Percentiles rank a stretch among this genome's conserved stretches.
Evolutionary conservation across 2,888 invertebrate genomes (phyloP).

Genomic region (Cylloceria caligata): DNA sequence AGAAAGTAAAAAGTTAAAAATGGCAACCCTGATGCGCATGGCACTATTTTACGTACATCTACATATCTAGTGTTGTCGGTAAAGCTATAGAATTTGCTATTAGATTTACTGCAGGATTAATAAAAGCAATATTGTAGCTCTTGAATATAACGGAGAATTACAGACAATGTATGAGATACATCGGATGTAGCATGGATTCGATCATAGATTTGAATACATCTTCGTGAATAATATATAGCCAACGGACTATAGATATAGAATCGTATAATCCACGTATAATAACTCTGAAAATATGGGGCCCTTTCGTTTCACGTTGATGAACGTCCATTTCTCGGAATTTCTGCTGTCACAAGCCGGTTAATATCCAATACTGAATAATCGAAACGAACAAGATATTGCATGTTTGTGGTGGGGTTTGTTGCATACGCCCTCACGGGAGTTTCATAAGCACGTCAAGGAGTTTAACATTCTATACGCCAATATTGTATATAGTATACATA

Average conservation of each 20-base stretch:
- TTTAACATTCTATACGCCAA: neutral
- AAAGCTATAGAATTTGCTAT: neutral
- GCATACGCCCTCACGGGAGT: slow-evolving; percentile 1
- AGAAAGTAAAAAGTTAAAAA: too few relatives aligned
- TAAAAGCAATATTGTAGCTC: neutral
- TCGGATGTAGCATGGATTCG: neutral
- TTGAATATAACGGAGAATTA: neutral
- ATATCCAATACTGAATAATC: slow-evolving; percentile 49
- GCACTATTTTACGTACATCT: too few relatives aligned
- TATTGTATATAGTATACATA: neutral
- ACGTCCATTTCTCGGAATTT: slow-evolving; percentile 38
- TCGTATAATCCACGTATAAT: neutral
- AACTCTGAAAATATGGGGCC: slow-evolving; percentile 1
- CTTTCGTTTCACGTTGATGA: slow-evolving; percentile 33
- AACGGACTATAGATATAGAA: neutral
- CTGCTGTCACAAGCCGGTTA: slow-evolving; percentile 45
- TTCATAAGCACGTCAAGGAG: slow-evolving; percentile 20
- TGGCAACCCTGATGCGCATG: too few relatives aligned
- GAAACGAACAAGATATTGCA: slow-evolving; percentile 15
- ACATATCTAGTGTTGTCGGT: too few relatives aligned
- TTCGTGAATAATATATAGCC: neutral
- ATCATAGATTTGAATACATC: neutral
- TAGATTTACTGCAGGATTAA: slow-evolving; percentile 9
- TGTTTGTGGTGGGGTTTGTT: slow-evolving; percentile 27
- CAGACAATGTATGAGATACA: neutral